Base-by-base conservation (phyloP, 2,113 vertebrate species). In the Thryonomys swinderianus region DNA sequence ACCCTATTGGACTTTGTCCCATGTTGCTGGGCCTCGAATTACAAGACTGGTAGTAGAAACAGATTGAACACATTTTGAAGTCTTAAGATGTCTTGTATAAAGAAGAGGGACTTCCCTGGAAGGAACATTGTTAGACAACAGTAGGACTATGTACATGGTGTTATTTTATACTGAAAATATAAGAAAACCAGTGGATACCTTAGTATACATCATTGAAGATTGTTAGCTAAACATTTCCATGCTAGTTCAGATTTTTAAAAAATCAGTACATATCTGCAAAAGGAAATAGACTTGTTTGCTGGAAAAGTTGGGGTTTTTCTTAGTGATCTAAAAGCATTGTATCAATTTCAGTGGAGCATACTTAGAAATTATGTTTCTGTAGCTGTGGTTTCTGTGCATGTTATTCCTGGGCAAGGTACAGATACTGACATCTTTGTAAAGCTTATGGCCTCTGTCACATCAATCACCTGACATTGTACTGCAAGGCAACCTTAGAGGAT, bases 291-390 rank as follows among this genome's bases (percentile, higher is more conserved):
- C 32, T 34, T 64, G 2, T 84, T 94, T 69, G 42, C 71, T 88
- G 48, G 55, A 88, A 79, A 91, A 76, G 85, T 74, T 74, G 59
- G 51, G 45, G 17, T 95, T 90, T 82, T 4, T 93, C n/a, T 69
- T 42, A 57, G 20, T 83, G 76, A 40, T 27, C 59, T 95, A 59
- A 66, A 93, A 81, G 48, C 21, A 79, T 71, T 76, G 0, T 25
- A 78, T 78, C 45, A 79, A 0, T 96, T 80, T 95, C 57, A 93
- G 4, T 71, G n/a, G 73, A 81, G 12, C 16, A 34, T 57, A 40
- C 59, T 78, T 61, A 37, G 30, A 59, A 76, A 80, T 53, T 66
- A 69, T 69, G n/a, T 79, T 90, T 27, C 1, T 18, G 8, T 71
- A 79, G 53, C n/a, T 73, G 76, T 64, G 27, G 17, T 84, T 92